Evolutionary conservation across 2,888 invertebrate genomes (phyloP), one percentile per base, ranked within the genome.

Genomic region (Rhabditoides inermis): DNA sequence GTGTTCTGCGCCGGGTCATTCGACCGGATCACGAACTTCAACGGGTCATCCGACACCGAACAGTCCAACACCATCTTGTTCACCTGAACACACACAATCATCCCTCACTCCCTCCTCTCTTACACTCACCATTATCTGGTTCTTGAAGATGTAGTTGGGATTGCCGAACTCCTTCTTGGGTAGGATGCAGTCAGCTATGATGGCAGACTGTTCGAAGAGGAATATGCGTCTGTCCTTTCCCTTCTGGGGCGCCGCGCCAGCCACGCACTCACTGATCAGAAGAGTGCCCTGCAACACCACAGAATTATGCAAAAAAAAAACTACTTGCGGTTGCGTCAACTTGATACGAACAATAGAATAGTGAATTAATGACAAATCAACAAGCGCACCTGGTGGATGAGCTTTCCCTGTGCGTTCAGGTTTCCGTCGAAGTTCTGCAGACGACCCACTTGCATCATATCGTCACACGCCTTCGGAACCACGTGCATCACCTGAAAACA

Each of bases 341-440:
- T 39, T 18, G n/a, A 7, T 39, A 18, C 6, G n/a, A n/a, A n/a
- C n/a, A n/a, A n/a, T n/a, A 47, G 25, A 23, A 7, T 15, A 12
- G 15, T 18, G n/a, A 32, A 41, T 18, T 10, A 51, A n/a, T 1
- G 25, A n/a, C 1, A 18, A 51, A 28, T 12, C 1, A 47, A 49
- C 4, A 25, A n/a, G 15, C 20, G 25, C 25, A 72, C 91, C 75
- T 91, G 91, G 55, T 89, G 82, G 57, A 94, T 80, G 57, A 98
- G 82, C 79, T 90, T 90, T 55, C 95, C 98, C 80, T 95, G 95
- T 39, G 91, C 88, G 45, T 89, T 91, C 68, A 98, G 89, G 81
- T 92, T 94, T 49, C 94, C 90, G 81, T 90, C 87, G 77, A 92
- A 95, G 67, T 92, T 92, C 79, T 95, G 90, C 40, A 98, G 82